These are phyloP conservation scores for Galerucella calmariensis DNA, from an alignment of 2,888 invertebrate species.

Conservation along the genomic window DNA sequence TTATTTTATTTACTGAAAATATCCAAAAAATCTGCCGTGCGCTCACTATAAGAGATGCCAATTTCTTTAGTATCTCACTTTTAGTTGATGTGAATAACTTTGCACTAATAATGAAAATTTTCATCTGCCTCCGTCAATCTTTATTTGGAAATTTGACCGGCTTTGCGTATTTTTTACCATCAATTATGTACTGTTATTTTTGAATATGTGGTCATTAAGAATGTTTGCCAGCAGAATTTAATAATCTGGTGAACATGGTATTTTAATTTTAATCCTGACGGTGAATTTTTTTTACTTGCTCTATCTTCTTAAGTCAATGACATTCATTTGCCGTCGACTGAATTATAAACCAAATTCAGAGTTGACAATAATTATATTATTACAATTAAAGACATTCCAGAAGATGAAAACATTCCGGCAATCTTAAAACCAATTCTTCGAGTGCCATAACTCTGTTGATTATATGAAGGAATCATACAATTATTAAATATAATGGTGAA, in stretches of 20 bases:
- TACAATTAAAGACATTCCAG: background rate
- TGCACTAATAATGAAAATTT: conserved; percentile 25
- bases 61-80: background rate
- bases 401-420: no score
- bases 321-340: conserved; percentile 26
- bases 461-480: no score
- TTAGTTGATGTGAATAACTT: background rate
- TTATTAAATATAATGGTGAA: no score
- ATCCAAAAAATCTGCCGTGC: background rate
- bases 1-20: background rate
- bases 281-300: conserved; percentile 1
- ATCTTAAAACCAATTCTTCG: no score
- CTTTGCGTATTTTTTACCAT: conserved; percentile 38
- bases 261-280: conserved; percentile 31
- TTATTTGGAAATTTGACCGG: conserved; percentile 41
- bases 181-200: conserved; percentile 49
- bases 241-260: conserved; percentile 38
- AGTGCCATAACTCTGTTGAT: no score
- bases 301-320: conserved; percentile 19
- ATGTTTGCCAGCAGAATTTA: conserved; percentile 36
- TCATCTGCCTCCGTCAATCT: conserved; percentile 30
- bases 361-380: conserved; percentile 2
- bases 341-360: conserved; percentile 17
- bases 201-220: conserved; percentile 41
- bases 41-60: background rate